phyloP scores from a whole-genome alignment of 2,113 vertebrate species.

The Anser cygnoides region DNA sequence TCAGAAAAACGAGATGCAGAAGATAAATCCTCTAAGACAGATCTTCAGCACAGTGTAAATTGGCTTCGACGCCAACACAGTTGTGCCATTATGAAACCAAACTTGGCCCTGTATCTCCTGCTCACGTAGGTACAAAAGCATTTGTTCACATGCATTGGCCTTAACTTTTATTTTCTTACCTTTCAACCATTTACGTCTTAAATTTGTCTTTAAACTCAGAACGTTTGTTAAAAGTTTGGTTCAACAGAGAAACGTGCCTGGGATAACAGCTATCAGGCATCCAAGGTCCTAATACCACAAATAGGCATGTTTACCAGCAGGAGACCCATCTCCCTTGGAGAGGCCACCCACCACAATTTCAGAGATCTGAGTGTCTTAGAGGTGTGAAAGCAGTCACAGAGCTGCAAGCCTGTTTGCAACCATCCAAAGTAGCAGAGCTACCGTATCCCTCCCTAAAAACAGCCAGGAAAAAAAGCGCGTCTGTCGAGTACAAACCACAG shows the following conservation, averaged over 20 bases:
- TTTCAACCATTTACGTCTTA: not conserved
- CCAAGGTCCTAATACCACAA: not conserved
- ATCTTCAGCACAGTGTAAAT: not conserved
- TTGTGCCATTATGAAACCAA: not conserved
- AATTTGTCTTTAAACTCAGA: not conserved
- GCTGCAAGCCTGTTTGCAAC: not conserved
- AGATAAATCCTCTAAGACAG: not conserved
- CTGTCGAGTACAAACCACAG: not conserved
- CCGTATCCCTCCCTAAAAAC: not conserved
- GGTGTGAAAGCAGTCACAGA: not conserved
- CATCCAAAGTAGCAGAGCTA: not conserved
- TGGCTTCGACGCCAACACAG: not conserved
- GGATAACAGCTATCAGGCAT: not conserved
- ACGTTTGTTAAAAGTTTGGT: not conserved
- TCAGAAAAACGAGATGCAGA: not conserved
- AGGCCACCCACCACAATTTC: not conserved
- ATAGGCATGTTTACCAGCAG: rapidly evolving
- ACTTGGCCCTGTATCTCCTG: not conserved
- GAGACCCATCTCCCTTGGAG: not conserved
- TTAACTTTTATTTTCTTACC: constrained; percentile 8
- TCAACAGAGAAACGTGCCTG: not conserved
- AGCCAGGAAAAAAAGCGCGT: not conserved
- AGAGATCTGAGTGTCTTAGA: rapidly evolving
- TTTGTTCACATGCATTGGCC: not conserved
- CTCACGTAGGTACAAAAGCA: not conserved